Conservation (phyloP, 2,113 vertebrate genomes). For the Plestiodon gilberti region DNA sequence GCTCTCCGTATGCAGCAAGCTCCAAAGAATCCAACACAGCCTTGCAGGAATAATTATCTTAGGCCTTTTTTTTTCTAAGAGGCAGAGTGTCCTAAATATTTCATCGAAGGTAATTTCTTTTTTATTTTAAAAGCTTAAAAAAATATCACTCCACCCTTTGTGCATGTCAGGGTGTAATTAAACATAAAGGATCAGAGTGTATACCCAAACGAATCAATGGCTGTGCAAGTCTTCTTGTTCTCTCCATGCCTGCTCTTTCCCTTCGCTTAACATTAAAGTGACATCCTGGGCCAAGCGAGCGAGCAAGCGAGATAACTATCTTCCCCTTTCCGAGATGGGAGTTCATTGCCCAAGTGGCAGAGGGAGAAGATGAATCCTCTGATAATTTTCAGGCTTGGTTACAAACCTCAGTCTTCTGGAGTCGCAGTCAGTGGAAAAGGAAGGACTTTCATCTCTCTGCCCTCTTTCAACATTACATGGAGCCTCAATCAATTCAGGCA, state of each 20-base stretch:
- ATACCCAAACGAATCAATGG: constrained; percentile 47
- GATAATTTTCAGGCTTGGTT: not conserved
- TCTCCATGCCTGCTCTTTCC: not conserved
- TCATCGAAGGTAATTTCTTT: constrained; percentile 58
- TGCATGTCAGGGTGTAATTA: constrained; percentile 59
- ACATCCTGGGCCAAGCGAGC: constrained; percentile 32
- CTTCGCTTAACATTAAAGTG: constrained; percentile 45
- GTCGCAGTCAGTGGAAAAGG: not conserved
- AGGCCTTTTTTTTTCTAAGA: constrained; percentile 19
- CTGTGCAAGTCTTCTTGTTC: rapidly evolving
- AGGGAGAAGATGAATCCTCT: constrained; percentile 5
- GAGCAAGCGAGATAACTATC: rapidly evolving
- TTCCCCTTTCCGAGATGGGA: not conserved
- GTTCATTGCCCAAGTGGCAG: not conserved
- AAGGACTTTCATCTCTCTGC: too few species aligned
- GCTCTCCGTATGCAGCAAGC: constrained; percentile 22
- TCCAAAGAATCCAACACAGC: constrained; percentile 29
- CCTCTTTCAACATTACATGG: too few species aligned
- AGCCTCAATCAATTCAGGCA: too few species aligned
- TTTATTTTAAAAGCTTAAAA: constrained; percentile 35
- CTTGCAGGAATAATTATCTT: constrained; percentile 43
- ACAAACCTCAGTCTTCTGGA: not conserved
- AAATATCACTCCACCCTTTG: not conserved
- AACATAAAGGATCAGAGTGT: constrained; percentile 52
- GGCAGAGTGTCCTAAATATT: constrained; percentile 59